Evolutionary conservation across 2,888 invertebrate genomes (phyloP).

Genomic region (Cephus runcator): DNA sequence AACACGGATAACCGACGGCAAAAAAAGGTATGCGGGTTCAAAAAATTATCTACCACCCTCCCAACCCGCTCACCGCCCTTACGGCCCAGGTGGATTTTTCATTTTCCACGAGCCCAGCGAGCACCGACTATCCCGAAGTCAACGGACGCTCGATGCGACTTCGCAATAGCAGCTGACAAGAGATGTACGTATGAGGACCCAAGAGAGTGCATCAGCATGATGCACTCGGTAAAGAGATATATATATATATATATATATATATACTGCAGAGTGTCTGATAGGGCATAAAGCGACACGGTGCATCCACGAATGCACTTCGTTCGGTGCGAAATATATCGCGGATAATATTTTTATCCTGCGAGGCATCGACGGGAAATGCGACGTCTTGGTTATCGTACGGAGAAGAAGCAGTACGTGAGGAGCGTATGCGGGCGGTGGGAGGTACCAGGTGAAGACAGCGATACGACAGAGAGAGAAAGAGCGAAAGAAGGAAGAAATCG

Average conservation of each 20-base stretch:
- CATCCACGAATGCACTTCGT: not conserved
- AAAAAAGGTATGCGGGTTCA: no score
- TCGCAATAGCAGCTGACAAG: not conserved
- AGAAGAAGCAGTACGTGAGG: not conserved
- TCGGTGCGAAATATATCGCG: not conserved
- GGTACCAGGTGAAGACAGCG: not conserved
- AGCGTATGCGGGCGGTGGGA: not conserved
- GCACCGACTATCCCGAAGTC: not conserved
- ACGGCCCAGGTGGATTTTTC: not conserved
- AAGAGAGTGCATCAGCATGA: not conserved
- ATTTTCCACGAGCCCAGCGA: not conserved
- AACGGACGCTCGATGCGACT: not conserved
- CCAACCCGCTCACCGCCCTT: rapidly evolving
- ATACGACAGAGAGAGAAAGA: no score
- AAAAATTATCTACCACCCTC: no score
- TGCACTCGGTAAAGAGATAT: no score
- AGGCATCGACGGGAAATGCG: not conserved
- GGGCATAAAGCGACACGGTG: not conserved
- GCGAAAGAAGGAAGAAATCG: not conserved
- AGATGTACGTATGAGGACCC: not conserved
- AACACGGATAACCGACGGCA: no score
- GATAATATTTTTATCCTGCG: not conserved
- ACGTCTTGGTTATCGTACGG: not conserved
- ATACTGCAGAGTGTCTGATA: not conserved
- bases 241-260: no score